Conservation (phyloP, 2,797 vertebrate species). For the Antennarius maculatus region DNA sequence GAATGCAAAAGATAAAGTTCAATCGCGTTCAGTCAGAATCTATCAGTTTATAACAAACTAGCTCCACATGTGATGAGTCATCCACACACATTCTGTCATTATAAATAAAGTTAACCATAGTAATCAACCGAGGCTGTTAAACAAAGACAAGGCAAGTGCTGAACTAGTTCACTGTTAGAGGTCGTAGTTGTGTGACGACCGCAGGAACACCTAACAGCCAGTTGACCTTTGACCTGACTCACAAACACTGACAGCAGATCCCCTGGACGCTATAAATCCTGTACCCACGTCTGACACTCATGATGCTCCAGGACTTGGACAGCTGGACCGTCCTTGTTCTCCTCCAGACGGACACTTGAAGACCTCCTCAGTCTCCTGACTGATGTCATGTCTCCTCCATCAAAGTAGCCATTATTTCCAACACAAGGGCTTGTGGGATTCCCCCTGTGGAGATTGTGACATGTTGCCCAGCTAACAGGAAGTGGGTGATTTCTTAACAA, state of each 20-base stretch:
- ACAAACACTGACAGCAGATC: neutral
- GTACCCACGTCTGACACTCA: neutral
- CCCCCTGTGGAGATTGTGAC: slow-evolving; percentile 6
- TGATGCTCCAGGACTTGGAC: neutral
- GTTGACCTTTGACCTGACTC: neutral
- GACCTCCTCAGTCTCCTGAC: neutral
- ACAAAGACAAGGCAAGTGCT: neutral
- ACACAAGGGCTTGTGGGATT: slow-evolving; percentile 56
- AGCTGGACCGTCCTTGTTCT: neutral
- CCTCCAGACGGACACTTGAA: slow-evolving; percentile 7
- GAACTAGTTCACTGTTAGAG: neutral
- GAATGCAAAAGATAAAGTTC: neutral
- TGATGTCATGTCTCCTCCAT: slow-evolving; percentile 33
- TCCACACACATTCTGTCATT: neutral
- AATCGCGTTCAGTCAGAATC: neutral
- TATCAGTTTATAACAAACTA: no score
- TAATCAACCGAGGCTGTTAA: slow-evolving; percentile 1
- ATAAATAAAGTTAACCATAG: slow-evolving; percentile 1
- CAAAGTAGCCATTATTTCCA: slow-evolving; percentile 44
- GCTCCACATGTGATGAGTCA: neutral
- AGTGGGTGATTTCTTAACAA: no score
- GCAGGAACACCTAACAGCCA: neutral
- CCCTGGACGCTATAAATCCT: slow-evolving; percentile 2
- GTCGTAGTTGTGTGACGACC: no score
- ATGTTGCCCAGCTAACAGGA: neutral